Evolutionary conservation across 2,113 vertebrate species (phyloP), one percentile per base, ranked within the genome.

Genomic region (Proterorhinus semilunaris): DNA sequence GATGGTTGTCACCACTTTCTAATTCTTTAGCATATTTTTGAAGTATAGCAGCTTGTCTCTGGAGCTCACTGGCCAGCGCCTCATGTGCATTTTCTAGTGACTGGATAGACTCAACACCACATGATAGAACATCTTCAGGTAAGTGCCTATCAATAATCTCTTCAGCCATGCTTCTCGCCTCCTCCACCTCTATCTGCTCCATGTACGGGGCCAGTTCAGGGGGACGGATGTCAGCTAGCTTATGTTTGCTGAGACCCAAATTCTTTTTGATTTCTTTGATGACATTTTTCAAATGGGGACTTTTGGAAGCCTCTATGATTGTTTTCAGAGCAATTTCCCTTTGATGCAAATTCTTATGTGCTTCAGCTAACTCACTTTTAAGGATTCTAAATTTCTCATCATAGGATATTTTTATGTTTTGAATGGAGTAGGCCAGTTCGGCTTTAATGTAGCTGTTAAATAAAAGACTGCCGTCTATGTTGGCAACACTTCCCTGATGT

Each of bases 41-140:
- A 8, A 98, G 91, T 66, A 95, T 70, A 1, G 63, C 83, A 1
- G 96, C 95, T 79, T 96, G 96, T 75, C 94, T 93, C 66, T 93
- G 94, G 8, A 99, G 93, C 44, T 96, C 95, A 63, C 90, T 86
- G 42, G 94, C 93, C n/a, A 99, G 90, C 57, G 89, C 91, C 27
- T 94, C 94, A 68, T 94, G 93, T 7, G 84, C 86, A 73, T 92
- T 87, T 67, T 83, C 83, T 11, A 91, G 73, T 3, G 93, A 91
- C 64, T 93, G 86, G 6, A 94, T 79, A 10, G 91, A 87, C 67
- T 93, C 86, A 4, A 89, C 69, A 10, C 85, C 86, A 47, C 13
- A 75, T 8, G 69, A 76, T 0, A 83, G 53, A 16, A 80, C 68
- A 27, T 78, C 72, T 8, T 27, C 66, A 6, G 77, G 71, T 62